Evolutionary conservation across 2,113 vertebrate genomes (phyloP).

Genomic region (Spermophilus dauricus): DNA sequence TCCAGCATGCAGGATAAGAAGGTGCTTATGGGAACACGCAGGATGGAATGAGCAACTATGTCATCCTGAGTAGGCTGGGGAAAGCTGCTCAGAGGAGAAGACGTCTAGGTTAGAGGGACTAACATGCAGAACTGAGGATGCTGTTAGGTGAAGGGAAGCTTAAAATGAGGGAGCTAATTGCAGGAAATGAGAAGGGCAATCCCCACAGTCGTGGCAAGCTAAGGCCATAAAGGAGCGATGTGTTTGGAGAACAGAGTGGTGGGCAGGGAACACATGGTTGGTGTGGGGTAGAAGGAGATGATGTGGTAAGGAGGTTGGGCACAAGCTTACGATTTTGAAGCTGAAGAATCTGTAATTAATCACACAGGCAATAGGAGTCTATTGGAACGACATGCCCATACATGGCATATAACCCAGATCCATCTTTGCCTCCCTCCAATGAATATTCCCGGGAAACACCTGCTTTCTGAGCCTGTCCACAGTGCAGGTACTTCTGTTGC

Average conservation of each 20-base stretch:
- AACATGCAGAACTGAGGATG: not conserved
- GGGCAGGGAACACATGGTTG: no score
- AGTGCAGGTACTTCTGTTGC: not conserved
- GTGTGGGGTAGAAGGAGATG: not conserved
- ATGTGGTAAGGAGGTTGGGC: not conserved
- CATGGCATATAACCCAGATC: no score
- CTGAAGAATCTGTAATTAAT: not conserved
- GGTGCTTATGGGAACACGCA: not conserved
- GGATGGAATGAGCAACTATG: not conserved
- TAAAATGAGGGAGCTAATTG: not conserved
- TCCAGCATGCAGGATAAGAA: not conserved
- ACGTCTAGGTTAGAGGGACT: no score
- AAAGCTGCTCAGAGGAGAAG: not conserved
- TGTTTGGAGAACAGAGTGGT: not conserved
- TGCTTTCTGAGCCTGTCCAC: not conserved
- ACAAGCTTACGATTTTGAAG: not conserved
- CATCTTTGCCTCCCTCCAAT: not conserved
- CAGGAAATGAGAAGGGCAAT: not conserved
- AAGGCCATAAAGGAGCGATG: not conserved
- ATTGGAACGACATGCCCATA: not conserved
- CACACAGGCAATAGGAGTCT: not conserved
- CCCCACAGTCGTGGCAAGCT: not conserved
- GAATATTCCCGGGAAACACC: not conserved
- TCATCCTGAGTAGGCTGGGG: not conserved
- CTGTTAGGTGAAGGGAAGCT: not conserved